These are phyloP conservation scores for Cochlearius cochlearius DNA, from an alignment of 2,113 vertebrate genomes.

Conservation along the genomic window DNA sequence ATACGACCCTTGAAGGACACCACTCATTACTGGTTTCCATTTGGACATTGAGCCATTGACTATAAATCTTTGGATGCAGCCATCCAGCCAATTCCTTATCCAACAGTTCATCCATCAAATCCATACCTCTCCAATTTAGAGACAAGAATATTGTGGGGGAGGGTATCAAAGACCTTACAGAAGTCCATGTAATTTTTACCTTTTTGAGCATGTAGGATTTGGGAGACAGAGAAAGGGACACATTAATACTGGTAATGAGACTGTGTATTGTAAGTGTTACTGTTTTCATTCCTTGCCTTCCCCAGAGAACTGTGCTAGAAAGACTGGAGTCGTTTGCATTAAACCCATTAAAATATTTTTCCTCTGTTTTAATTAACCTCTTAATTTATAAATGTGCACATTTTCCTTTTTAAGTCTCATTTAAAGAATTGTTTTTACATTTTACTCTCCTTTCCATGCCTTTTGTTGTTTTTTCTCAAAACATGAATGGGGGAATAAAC, in stretches of 20 bases:
- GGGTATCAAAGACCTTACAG: neutral
- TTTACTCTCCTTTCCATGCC: neutral
- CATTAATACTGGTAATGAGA: neutral
- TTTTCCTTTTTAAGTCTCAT: neutral
- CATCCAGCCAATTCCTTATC: neutral
- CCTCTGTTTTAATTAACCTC: neutral
- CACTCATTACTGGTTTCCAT: neutral
- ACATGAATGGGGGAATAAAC: neutral
- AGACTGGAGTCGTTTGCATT: neutral
- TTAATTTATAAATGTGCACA: neutral
- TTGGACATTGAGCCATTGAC: neutral
- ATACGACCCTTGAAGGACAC: neutral
- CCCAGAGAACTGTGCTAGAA: neutral
- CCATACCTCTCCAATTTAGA: neutral
- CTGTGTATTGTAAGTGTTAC: neutral
- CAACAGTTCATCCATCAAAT: neutral
- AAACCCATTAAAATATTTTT: neutral
- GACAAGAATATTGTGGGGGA: neutral
- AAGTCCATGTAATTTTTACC: neutral
- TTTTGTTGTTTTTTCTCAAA: neutral
- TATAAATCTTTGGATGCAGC: neutral
- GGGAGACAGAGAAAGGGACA: neutral
- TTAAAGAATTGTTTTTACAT: neutral
- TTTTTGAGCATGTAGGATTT: neutral
- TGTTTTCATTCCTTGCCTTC: neutral